These are phyloP conservation scores for Nothoprocta perdicaria DNA, from an alignment of 2,113 vertebrate genomes.

Conservation along the genomic window DNA sequence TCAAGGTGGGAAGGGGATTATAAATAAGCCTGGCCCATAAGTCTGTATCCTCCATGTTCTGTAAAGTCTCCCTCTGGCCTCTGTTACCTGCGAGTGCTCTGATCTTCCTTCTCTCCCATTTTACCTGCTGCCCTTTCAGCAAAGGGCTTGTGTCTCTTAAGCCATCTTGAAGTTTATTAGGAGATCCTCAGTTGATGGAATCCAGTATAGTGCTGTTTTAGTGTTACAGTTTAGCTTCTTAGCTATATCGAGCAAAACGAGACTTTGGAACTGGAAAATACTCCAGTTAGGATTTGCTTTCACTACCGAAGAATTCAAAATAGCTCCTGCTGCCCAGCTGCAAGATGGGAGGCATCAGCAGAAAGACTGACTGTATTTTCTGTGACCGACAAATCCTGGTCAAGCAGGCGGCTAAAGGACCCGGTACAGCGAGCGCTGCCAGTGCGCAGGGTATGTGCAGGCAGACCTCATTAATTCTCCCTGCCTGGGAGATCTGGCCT, in stretches of 20 bases:
- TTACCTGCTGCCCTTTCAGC: background rate
- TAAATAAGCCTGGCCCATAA: background rate
- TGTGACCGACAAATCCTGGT: constrained; percentile 44
- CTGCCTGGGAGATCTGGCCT: background rate
- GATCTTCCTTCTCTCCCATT: background rate
- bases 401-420: constrained; percentile 10
- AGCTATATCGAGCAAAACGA: background rate
- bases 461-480: constrained; percentile 42
- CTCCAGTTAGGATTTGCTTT: background rate
- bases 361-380: background rate
- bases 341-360: constrained; percentile 22
- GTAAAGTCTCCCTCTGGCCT: background rate
- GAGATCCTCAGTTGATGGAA: background rate
- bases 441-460: constrained; percentile 34
- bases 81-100: background rate
- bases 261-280: too few species aligned
- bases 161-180: background rate
- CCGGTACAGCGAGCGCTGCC: constrained; percentile 16
- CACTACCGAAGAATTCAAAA: constrained; percentile 35
- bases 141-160: background rate
- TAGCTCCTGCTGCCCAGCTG: constrained; percentile 42
- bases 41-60: background rate
- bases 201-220: background rate
- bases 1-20: background rate
- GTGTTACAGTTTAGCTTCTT: background rate